A percentile compares a stretch with the other conserved stretches of the same genome.
Evolutionary conservation across 2,797 vertebrate species (phyloP).

Genomic region (Crenichthys baileyi): DNA sequence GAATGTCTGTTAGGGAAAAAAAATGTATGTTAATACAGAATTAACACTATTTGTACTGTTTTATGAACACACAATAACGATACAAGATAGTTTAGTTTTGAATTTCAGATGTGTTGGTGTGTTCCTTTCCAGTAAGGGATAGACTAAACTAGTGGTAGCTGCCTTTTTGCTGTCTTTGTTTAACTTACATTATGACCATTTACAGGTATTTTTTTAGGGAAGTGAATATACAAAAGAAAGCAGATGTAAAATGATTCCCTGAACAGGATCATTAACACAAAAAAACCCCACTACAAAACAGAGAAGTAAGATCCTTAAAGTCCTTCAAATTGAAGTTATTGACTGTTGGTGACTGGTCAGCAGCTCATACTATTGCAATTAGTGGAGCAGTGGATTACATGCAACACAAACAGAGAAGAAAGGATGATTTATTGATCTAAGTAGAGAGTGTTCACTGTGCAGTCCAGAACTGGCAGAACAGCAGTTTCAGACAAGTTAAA

Average conservation of each 20-base stretch:
- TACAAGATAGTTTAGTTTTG: too few relatives aligned
- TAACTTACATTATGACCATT: background rate
- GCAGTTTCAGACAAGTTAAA: slow-evolving; percentile 51
- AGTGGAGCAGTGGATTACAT: slow-evolving; percentile 2
- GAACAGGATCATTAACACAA: background rate
- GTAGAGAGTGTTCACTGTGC: slow-evolving; percentile 16
- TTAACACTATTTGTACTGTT: too few relatives aligned
- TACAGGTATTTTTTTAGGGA: background rate
- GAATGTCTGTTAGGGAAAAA: too few relatives aligned
- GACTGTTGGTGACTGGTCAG: background rate
- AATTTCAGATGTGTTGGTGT: too few relatives aligned
- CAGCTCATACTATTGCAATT: background rate
- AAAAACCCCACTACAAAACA: background rate
- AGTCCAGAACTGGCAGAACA: slow-evolving; percentile 36
- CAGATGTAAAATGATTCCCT: background rate
- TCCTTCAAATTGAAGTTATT: background rate
- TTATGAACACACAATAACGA: too few relatives aligned
- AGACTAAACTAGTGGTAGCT: background rate
- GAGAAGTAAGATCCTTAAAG: background rate
- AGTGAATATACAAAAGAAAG: background rate
- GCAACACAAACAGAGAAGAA: slow-evolving; percentile 11
- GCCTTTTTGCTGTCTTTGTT: background rate
- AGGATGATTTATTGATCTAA: slow-evolving; percentile 19
- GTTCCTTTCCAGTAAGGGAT: background rate
- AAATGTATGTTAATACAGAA: too few relatives aligned